A percentile compares a stretch with the other conserved stretches of the same genome.
Conservation (phyloP, 2,888 invertebrate species). For the Calephelis perditalis region DNA sequence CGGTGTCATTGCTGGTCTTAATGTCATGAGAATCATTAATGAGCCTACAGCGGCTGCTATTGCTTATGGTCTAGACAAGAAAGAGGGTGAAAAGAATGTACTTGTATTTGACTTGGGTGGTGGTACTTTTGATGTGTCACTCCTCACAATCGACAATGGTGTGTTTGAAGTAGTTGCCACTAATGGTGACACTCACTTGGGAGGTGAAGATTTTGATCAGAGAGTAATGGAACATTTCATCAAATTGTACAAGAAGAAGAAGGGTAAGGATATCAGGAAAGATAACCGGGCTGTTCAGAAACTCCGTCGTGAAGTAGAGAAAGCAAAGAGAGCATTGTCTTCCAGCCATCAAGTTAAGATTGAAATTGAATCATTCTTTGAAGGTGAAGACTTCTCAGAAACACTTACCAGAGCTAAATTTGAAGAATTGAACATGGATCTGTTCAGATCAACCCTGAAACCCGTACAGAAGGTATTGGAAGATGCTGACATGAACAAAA, state of each 20-base stretch:
- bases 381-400: constrained; percentile 99
- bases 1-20: constrained; percentile 94
- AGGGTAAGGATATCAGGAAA: constrained; percentile 97
- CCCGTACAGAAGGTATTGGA: constrained; percentile 97
- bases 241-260: constrained; percentile 98
- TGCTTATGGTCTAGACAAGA: constrained; percentile 97
- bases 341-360: constrained; percentile 97
- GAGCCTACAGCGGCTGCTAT: constrained; percentile 98
- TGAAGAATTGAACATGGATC: constrained; percentile 97
- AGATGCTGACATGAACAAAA: constrained; percentile 99
- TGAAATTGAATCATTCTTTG: constrained; percentile 98
- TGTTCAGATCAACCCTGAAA: constrained; percentile 94
- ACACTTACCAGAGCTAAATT: constrained; percentile 98
- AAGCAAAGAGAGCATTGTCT: constrained; percentile 97
- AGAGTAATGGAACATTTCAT: constrained; percentile 99
- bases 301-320: constrained; percentile 97
- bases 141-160: constrained; percentile 98
- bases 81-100: constrained; percentile 98
- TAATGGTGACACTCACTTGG: constrained; percentile 97
- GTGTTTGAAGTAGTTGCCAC: constrained; percentile 97
- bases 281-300: constrained; percentile 97
- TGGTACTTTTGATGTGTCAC: constrained; percentile 99
- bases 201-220: constrained; percentile 99
- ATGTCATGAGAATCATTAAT: constrained; percentile 97
- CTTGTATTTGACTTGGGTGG: constrained; percentile 99